Evolutionary conservation across 2,888 invertebrate genomes (phyloP), one percentile per base, ranked within the genome.

Genomic region (Drosophila atripex): DNA sequence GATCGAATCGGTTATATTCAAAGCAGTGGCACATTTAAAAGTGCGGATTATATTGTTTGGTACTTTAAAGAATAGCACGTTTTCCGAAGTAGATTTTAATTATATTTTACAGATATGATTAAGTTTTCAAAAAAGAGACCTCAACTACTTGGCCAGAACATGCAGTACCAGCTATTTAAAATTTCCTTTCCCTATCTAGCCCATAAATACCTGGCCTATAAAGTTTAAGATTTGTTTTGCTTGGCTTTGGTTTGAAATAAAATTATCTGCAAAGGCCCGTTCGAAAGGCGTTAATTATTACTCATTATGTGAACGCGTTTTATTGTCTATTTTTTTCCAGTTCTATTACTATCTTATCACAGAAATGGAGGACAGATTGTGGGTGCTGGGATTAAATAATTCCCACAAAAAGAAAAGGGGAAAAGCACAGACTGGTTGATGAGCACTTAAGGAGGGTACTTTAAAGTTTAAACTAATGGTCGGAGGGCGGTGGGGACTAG

Each of bases 251-350:
- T 47, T 75, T 51, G 63, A 65, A 51, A 52, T 52, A 46, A 64
- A 65, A 64, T 64, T 64, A 64, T 64, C 66, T 46, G 30, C 28
- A 30, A 46, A 38, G 14, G 45, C 6, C 21, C 66, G 66, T 46
- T 64, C 23, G 71, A 54, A 49, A 53, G 49, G 73, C 64, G 71
- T 60, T 82, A 84, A 85, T 80, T 82, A 72, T 73, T 77, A 66
- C 68, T 56, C 66, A 84, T 80, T 84, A 71, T 55, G 69, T 58
- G 64, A 65, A 63, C 70, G 63, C 66, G 47, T 47, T 39, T 59
- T 60, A 23, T 46, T 41, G n/a, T 18, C 30, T 59, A 60, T 66
- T 70, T 60, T 38, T 32, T 55, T 50, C 39, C 47, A 53, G 23
- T 47, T 47, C 55, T 23, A 32, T 23, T 85, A 72, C 76, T 87